Conservation (phyloP, 1,140 invertebrate genomes). For the Apis laboriosa region DNA sequence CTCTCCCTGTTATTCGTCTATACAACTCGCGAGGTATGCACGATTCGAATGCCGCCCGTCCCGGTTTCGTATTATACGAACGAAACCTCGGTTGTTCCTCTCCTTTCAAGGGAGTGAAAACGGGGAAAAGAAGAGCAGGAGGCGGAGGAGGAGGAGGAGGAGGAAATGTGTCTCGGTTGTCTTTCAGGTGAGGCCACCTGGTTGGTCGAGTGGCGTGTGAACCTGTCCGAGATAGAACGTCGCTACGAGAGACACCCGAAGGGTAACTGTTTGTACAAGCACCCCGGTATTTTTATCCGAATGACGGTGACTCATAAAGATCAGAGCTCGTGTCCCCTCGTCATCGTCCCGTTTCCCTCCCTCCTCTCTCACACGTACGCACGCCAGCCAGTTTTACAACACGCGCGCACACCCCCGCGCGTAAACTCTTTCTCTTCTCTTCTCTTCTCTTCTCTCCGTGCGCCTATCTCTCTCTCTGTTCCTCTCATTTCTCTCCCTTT, state of each 20-base stretch:
- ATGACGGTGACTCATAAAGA: slow-evolving; percentile 74
- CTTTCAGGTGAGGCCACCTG: slow-evolving; percentile 67
- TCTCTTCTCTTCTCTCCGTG: slow-evolving; percentile 2
- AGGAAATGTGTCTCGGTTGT: slow-evolving; percentile 13
- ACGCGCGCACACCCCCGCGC: slow-evolving; percentile 18
- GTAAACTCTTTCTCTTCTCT: slow-evolving; percentile 33
- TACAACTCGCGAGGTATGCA: too few species aligned
- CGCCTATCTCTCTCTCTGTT: background rate
- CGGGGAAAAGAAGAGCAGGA: background rate
- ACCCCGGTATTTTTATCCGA: slow-evolving; percentile 73
- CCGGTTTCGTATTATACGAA: background rate
- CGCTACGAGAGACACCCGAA: slow-evolving; percentile 65
- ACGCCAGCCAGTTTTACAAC: slow-evolving; percentile 5
- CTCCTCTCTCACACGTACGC: slow-evolving; percentile 33
- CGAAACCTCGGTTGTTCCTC: background rate
- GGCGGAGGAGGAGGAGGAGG: background rate
- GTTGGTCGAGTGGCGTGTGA: slow-evolving; percentile 66
- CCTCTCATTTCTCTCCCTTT: background rate
- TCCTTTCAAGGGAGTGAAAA: slow-evolving; percentile 20
- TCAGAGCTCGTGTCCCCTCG: slow-evolving; percentile 59
- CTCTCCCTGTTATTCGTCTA: too few species aligned
- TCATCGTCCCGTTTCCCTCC: slow-evolving; percentile 23
- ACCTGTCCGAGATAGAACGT: slow-evolving; percentile 60
- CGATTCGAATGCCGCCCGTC: too few species aligned
- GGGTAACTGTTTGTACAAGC: slow-evolving; percentile 75